These are phyloP conservation scores for Noctuana brunneofusca DNA, from an alignment of 2,888 invertebrate species.

Conservation along the genomic window DNA sequence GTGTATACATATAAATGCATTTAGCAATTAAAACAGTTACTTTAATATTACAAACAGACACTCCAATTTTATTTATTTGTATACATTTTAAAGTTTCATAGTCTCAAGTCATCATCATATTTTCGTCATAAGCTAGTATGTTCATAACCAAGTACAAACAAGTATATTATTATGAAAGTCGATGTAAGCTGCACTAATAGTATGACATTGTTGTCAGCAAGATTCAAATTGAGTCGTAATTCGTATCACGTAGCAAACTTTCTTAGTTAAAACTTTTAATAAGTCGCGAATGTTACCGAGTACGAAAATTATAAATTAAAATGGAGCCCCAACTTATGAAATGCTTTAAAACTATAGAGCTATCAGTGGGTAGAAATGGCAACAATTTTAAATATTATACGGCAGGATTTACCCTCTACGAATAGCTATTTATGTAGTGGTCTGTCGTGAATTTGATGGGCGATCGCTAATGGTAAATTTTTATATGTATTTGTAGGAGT, in stretches of 20 bases:
- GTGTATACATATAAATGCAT: too few species aligned
- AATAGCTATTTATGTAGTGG: too few species aligned
- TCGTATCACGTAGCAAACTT: slow-evolving; percentile 10
- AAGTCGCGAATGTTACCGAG: slow-evolving; percentile 24
- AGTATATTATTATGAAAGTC: neutral
- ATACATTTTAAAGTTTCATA: too few species aligned
- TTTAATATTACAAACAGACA: too few species aligned
- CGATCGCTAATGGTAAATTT: too few species aligned
- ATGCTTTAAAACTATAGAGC: slow-evolving; percentile 12
- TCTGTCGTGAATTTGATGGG: too few species aligned
- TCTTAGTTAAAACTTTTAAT: slow-evolving; percentile 29
- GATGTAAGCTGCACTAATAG: neutral
- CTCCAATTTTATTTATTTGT: too few species aligned
- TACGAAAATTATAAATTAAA: slow-evolving; percentile 27
- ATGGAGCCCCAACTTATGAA: slow-evolving; percentile 14
- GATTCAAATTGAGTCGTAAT: slow-evolving; percentile 7
- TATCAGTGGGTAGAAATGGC: neutral
- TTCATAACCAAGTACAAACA: neutral
- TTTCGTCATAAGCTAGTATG: too few species aligned
- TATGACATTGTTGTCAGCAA: slow-evolving; percentile 8
- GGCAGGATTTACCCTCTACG: too few species aligned
- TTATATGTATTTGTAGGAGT: too few species aligned
- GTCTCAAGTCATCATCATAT: too few species aligned
- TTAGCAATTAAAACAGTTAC: too few species aligned
- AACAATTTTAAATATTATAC: neutral